Conservation (phyloP, 2,888 invertebrate genomes). For the Cosmorhoe ocellata region DNA sequence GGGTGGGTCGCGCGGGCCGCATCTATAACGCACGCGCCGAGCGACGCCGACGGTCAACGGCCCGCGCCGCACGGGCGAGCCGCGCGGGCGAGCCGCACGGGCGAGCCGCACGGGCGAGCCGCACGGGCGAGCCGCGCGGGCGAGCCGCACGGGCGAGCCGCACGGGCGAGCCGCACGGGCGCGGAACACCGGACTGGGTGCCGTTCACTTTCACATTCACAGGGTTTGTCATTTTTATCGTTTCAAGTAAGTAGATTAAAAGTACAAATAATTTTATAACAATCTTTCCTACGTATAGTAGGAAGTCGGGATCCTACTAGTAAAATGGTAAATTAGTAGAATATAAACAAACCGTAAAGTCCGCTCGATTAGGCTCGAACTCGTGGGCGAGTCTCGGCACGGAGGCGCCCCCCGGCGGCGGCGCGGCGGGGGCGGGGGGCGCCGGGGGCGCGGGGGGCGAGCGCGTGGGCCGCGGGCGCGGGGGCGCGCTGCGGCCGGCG, state of each 20-base stretch:
- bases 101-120: no score
- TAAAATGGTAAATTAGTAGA: no score
- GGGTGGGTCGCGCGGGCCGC: constrained; percentile 40
- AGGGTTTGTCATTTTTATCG: no score
- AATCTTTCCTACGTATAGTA: no score
- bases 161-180: no score
- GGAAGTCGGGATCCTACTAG: no score
- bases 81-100: background rate
- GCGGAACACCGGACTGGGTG: no score
- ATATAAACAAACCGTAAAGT: constrained; percentile 54
- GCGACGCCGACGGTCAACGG: constrained; percentile 24
- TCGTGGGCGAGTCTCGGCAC: constrained; percentile 36
- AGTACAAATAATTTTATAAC: no score
- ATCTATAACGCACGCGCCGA: constrained; percentile 37
- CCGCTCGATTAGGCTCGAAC: constrained; percentile 66
- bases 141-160: no score
- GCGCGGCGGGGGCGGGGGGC: background rate
- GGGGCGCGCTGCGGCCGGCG: background rate
- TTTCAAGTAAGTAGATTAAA: no score
- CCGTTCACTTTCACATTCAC: no score
- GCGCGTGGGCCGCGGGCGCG: background rate
- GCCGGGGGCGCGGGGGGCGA: constrained; percentile 6
- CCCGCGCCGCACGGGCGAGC: constrained; percentile 2
- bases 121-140: no score
- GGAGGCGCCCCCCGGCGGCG: background rate